Conservation (phyloP, 2,888 invertebrate genomes). For the Leptinotarsa peninsularis region DNA sequence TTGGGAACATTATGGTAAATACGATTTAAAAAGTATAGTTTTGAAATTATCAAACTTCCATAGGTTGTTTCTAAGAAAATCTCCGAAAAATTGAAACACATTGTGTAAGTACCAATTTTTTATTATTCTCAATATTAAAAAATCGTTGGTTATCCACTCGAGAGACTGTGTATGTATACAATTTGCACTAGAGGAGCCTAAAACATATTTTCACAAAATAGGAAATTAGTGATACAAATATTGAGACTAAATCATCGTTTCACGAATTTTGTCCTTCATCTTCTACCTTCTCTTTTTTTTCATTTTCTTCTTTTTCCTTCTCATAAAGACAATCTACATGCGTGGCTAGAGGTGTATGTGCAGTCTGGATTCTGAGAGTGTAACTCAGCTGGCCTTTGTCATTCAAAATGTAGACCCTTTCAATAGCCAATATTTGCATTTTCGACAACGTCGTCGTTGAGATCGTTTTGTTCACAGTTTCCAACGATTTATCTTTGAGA, state of each 20-base stretch:
- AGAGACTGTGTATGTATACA: neutral
- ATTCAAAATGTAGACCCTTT: constrained; percentile 27
- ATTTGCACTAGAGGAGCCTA: neutral
- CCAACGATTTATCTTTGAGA: constrained; percentile 9
- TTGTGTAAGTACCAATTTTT: no score
- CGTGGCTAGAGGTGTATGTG: constrained; percentile 19
- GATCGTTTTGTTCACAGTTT: neutral
- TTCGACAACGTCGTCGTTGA: neutral
- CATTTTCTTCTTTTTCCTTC: constrained; percentile 9
- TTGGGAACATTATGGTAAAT: no score
- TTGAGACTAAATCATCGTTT: neutral
- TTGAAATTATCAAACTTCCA: no score
- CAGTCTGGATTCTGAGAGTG: constrained; percentile 23
- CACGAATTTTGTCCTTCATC: no score
- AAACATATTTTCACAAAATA: neutral
- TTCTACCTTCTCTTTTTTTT: no score
- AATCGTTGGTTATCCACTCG: no score
- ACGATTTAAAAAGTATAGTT: no score
- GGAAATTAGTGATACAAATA: neutral
- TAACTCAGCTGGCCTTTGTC: constrained; percentile 25
- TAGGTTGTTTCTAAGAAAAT: no score
- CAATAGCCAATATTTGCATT: neutral
- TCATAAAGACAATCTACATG: constrained; percentile 29
- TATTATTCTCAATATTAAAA: no score
- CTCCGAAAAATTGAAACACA: no score